Evolutionary conservation across 2,113 vertebrate species (phyloP).

Genomic region (Ariopsis seemanni): DNA sequence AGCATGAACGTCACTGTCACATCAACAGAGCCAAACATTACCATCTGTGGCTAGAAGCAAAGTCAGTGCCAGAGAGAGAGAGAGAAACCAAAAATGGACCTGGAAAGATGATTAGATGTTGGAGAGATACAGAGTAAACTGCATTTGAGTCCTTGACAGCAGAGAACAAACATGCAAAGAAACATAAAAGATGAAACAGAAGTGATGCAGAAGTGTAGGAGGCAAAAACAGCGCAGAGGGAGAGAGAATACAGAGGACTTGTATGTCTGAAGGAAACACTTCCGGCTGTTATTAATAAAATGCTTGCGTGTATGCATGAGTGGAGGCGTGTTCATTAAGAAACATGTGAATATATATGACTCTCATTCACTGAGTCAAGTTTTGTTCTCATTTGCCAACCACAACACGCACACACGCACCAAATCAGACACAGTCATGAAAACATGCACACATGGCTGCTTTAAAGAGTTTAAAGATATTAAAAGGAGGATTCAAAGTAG

Average conservation of each 20-base stretch:
- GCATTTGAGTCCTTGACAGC: not conserved
- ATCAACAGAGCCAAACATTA: constrained; percentile 42
- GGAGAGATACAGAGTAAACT: not conserved
- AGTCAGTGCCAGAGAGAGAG: constrained; percentile 5
- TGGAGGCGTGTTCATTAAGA: constrained; percentile 14
- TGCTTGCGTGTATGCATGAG: constrained; percentile 34
- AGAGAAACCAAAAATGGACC: not conserved
- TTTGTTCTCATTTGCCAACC: not conserved
- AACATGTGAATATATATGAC: constrained; percentile 23
- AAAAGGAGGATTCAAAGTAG: constrained; percentile 7
- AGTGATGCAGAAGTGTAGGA: constrained; percentile 32
- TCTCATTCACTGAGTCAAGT: constrained; percentile 23
- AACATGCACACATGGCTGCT: not conserved
- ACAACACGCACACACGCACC: constrained; percentile 19
- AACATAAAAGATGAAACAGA: constrained; percentile 18
- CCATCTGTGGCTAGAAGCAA: constrained; percentile 46
- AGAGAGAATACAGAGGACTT: not conserved
- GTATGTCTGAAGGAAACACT: constrained; percentile 44
- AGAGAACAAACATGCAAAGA: constrained; percentile 4
- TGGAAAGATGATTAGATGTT: constrained; percentile 6
- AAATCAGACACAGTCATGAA: not conserved
- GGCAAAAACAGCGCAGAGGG: not conserved
- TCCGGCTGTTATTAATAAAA: constrained; percentile 36
- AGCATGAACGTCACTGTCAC: constrained; percentile 48
- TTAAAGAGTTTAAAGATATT: constrained; percentile 13